A percentile compares a stretch with the other conserved stretches of the same genome.
Conservation (phyloP, 2,888 invertebrate species). For the Cinara cedri region DNA sequence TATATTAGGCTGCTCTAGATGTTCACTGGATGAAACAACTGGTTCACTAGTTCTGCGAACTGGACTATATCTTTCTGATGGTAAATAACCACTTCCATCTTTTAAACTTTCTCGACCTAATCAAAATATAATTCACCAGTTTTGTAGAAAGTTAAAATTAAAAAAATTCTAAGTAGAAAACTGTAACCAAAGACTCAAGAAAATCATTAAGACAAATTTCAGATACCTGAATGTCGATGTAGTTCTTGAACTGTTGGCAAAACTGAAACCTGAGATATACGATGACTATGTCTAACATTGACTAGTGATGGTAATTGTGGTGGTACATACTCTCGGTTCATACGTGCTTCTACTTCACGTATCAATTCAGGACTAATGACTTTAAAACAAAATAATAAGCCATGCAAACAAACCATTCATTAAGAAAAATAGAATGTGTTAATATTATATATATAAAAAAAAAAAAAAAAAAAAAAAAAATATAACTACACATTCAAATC, state of each 20-base stretch:
- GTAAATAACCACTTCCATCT: conserved; percentile 64
- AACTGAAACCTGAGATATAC: conserved; percentile 60
- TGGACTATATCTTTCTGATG: conserved; percentile 83
- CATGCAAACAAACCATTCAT: conserved; percentile 57
- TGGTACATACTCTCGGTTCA: conserved; percentile 80
- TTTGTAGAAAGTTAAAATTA: conserved; percentile 42
- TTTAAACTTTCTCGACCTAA: conserved; percentile 68
- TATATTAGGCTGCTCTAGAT: conserved; percentile 62
- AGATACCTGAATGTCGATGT: conserved; percentile 58
- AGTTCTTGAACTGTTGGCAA: conserved; percentile 76
- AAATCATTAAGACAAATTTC: neutral
- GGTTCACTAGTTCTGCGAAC: conserved; percentile 85
- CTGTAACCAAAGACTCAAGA: neutral
- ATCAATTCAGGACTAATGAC: conserved; percentile 88
- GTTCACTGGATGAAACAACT: conserved; percentile 47
- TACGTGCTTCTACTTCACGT: conserved; percentile 86
- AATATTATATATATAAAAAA: conserved; percentile 57
- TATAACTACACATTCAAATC: conserved; percentile 22
- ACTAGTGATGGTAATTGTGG: conserved; percentile 67
- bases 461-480: conserved; percentile 51
- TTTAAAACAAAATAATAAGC: conserved; percentile 63
- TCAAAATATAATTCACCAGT: conserved; percentile 16
- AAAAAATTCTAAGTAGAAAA: neutral
- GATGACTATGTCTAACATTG: conserved; percentile 59
- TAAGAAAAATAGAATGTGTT: conserved; percentile 60